Evolutionary conservation across 2,797 vertebrate species (phyloP).

Genomic region (Benthosema pterotum): DNA sequence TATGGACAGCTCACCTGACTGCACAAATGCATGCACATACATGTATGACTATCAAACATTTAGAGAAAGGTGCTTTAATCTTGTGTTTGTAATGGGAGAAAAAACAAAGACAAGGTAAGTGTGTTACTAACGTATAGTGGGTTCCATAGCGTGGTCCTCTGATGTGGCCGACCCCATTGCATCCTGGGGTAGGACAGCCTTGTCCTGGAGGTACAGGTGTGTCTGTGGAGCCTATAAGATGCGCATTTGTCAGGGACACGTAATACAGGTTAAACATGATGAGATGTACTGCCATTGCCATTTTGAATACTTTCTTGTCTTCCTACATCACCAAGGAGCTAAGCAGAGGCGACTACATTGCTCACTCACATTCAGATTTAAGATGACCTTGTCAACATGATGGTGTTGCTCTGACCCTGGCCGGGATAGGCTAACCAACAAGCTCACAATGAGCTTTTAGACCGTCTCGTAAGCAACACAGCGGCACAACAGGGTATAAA

Average conservation of each 20-base stretch:
- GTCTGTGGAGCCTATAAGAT: slow-evolving; percentile 80
- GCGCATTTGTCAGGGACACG: background rate
- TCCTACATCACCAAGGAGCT: slow-evolving; percentile 13
- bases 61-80: slow-evolving; percentile 16
- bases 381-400: slow-evolving; percentile 10
- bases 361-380: slow-evolving; percentile 28
- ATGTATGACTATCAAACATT: slow-evolving; percentile 15
- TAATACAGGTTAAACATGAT: slow-evolving; percentile 16
- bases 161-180: slow-evolving; percentile 89
- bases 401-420: background rate
- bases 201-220: slow-evolving; percentile 77
- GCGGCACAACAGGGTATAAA: background rate
- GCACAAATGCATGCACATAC: slow-evolving; percentile 18
- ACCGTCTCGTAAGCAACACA: background rate
- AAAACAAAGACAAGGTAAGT: background rate
- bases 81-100: background rate
- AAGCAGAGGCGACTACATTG: slow-evolving; percentile 25
- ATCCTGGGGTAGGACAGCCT: slow-evolving; percentile 89
- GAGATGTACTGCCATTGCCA: slow-evolving; percentile 16
- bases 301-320: slow-evolving; percentile 17
- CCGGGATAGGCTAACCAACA: background rate
- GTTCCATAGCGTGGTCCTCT: slow-evolving; percentile 90
- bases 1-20: slow-evolving; percentile 90
- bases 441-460: background rate
- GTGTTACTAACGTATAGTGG: slow-evolving; percentile 88